Evolutionary conservation across 2,888 invertebrate genomes (phyloP), one percentile per base, ranked within the genome.

Genomic region (Drosophila mulleri): DNA sequence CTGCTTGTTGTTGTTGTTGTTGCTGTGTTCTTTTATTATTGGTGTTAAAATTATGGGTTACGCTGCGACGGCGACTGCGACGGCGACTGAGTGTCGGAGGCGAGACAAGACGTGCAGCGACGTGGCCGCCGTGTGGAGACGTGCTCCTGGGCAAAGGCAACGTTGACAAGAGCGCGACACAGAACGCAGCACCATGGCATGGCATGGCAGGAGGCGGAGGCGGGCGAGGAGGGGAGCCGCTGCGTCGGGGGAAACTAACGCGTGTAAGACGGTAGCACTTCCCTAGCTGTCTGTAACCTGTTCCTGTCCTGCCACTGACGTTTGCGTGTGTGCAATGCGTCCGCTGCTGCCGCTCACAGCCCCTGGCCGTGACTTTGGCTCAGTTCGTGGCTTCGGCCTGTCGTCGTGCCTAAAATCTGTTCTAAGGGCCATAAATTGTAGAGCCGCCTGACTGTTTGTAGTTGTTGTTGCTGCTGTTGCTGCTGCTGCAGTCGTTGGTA

Each of bases 1-100:
- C 57, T 39, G 66, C 61, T 5, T 54, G 42, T 2, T 61, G 42
- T 12, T 41, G 41, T 6, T 20, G 42, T 45, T 48, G 73, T 39
- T 50, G 75, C 66, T 82, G 71, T 72, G 73, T 75, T 75, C 74
- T 88, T 88, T 88, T 86, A 82, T 86, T 86, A 84, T 86, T 86
- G 88, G 86, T 86, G 86, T 86, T 88, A 86, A 86, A 86, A 86
- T 86, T 86, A 86, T 86, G 87, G 86, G 86, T 86, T 86, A 86
- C 88, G 83, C 82, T 77, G 14, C 37, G 32, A 44, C 44, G 58
- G 45, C 45, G 45, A 45, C 44, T 61, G 45, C 45, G 45, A 45
- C n/a, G n/a, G n/a, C n/a, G n/a, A n/a, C n/a, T n/a, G n/a, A n/a
- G 14, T 42, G 41, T 37, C 37, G 39, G 39, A 32, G 32, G 32